Percentiles rank a stretch among this genome's conserved stretches.
phyloP scores from a whole-genome alignment of 2,888 invertebrate species.

The Cataglyphis rosenhaueri region DNA sequence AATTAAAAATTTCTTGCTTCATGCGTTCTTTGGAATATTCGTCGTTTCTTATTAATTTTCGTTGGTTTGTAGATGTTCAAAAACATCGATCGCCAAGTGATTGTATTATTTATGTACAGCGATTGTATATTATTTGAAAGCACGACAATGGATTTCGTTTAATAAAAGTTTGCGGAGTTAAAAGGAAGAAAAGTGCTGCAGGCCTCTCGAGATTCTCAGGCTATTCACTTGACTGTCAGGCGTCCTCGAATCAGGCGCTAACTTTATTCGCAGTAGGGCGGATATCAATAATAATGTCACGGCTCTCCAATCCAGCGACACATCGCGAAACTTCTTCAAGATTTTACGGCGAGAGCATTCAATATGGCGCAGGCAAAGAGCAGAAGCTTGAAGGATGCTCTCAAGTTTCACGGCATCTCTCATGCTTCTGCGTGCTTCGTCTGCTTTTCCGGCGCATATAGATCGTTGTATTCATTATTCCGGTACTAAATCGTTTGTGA shows the following conservation, averaged over 20 bases:
- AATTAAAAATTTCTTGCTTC: constrained; percentile 26
- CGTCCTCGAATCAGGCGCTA: constrained; percentile 8
- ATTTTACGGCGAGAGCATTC: constrained; percentile 26
- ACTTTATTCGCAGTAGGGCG: constrained; percentile 20
- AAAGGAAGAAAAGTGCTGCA: constrained; percentile 10
- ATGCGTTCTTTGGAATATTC: not conserved
- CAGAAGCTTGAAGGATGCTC: constrained; percentile 22
- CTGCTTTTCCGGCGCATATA: constrained; percentile 49
- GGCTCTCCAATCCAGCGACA: constrained; percentile 11
- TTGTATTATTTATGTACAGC: not conserved
- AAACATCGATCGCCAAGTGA: not conserved
- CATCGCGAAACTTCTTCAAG: constrained; percentile 36
- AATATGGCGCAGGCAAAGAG: not conserved
- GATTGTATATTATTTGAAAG: not conserved
- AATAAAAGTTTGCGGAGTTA: constrained; percentile 16
- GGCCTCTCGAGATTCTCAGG: not conserved
- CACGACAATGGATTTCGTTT: constrained; percentile 5
- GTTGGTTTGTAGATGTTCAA: not conserved
- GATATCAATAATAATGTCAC: constrained; percentile 43
- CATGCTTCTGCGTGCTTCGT: constrained; percentile 10
- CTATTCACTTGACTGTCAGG: constrained; percentile 2
- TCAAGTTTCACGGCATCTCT: constrained; percentile 35
- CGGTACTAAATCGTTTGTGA: constrained; percentile 79
- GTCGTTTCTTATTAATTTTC: not conserved
- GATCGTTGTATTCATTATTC: constrained; percentile 78